Conservation (phyloP, 2,888 invertebrate species). For the Panorpa germanica region DNA sequence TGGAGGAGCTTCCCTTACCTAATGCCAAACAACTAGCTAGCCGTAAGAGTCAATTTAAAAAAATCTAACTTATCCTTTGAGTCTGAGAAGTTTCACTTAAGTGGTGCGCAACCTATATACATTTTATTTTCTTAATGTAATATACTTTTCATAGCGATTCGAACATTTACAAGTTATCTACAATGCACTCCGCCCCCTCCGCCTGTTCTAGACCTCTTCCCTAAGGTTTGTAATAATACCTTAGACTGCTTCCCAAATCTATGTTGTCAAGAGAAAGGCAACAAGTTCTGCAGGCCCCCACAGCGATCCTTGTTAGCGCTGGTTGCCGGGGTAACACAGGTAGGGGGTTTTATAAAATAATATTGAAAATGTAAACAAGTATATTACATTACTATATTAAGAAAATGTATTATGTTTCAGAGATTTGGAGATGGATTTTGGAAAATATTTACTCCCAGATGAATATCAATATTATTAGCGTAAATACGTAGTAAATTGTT, state of each 20-base stretch:
- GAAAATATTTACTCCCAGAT: too few relatives aligned
- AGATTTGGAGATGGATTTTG: too few relatives aligned
- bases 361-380: too few relatives aligned
- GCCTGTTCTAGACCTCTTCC: slow-evolving; percentile 46
- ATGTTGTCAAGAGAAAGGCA: slow-evolving; percentile 58
- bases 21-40: slow-evolving; percentile 40
- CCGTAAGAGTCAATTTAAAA: slow-evolving; percentile 27
- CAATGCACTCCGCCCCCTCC: slow-evolving; percentile 55
- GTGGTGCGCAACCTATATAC: too few relatives aligned
- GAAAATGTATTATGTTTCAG: too few relatives aligned
- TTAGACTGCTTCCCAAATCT: slow-evolving; percentile 64
- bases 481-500: too few relatives aligned
- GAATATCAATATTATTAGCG: too few relatives aligned
- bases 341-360: too few relatives aligned
- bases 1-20: slow-evolving; percentile 37
- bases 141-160: too few relatives aligned
- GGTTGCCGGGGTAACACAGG: slow-evolving; percentile 40
- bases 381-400: too few relatives aligned
- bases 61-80: too few relatives aligned
- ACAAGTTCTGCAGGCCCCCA: slow-evolving; percentile 52
- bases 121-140: neutral
- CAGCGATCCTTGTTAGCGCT: slow-evolving; percentile 47
- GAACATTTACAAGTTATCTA: slow-evolving; percentile 47
- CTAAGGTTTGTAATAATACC: slow-evolving; percentile 46
- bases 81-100: too few relatives aligned